phyloP scores from a whole-genome alignment of 2,888 invertebrate species.

The Choristoneura rosaceana region DNA sequence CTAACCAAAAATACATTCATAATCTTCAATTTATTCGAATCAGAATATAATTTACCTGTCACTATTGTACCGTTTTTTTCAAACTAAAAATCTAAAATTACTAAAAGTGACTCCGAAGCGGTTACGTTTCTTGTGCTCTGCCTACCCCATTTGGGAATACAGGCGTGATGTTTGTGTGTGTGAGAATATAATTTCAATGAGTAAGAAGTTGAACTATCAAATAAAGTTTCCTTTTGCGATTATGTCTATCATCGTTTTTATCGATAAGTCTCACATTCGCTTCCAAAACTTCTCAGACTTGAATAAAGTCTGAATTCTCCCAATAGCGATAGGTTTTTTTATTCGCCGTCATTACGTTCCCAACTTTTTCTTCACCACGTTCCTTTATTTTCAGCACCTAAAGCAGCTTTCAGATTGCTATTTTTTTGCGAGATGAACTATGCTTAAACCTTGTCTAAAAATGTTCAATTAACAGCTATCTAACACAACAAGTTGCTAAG shows the following conservation, averaged over 20 bases:
- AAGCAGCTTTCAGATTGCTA: constrained; percentile 20
- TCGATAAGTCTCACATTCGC: constrained; percentile 33
- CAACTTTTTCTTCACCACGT: constrained; percentile 25
- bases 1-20: too few species aligned
- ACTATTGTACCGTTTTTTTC: too few species aligned
- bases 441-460: constrained; percentile 4
- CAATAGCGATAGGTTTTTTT: constrained; percentile 46
- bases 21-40: too few species aligned
- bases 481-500: constrained; percentile 31
- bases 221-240: background rate
- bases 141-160: too few species aligned
- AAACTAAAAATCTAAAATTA: too few species aligned
- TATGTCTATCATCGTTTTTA: background rate
- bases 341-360: constrained; percentile 27
- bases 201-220: background rate
- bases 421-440: background rate
- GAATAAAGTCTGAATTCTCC: constrained; percentile 37
- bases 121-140: too few species aligned
- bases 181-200: too few species aligned
- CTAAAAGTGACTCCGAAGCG: too few species aligned
- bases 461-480: constrained; percentile 34
- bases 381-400: constrained; percentile 29
- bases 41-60: too few species aligned
- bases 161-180: too few species aligned
- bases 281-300: constrained; percentile 48